Base-by-base conservation (phyloP, 2,888 invertebrate species). In the Mellilla xanthometata region DNA sequence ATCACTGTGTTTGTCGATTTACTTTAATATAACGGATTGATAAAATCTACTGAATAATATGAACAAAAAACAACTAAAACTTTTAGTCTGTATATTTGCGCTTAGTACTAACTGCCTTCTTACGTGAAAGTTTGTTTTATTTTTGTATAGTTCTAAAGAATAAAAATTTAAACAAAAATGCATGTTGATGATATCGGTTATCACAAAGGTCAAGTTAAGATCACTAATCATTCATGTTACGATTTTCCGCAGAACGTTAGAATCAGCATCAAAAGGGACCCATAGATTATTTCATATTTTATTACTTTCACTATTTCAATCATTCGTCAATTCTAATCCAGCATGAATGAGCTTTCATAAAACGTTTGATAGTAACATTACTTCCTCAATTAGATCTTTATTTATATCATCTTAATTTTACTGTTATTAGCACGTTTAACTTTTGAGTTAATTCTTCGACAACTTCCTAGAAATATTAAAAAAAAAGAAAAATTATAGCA, bases 361-460 rank as follows among this genome's bases (percentile, higher is more conserved):
- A 5, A 19, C n/a, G 13, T 19, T 31, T 39, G 39, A 43, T 65
- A 56, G 60, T 54, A 62, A 53, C 53, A 55, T 55, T 70, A 66
- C 74, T 75, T 78, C 76, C 73, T 79, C 75, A 75, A 77, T 77
- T 73, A 75, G 75, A 77, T 73, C 73, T 65, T 55, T 53, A 40
- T 72, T 52, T 41, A 1, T 11, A 11, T 11, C 56, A 58, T 54
- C 29, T 40, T 35, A 5, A 26, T 33, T 38, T 33, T 27, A 44
- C 9, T 31, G 36, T 13, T n/a, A 31, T 31, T 38, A 47, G 49
- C 45, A 51, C 30, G 44, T 5, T 10, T 8, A 39, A 22, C 3
- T 7, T 59, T 55, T 45, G 43, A 34, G 49, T 63, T 58, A 27
- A 24, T 39, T 23, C 40, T 24, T 42, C 15, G 46, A 36, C 24